Percentiles rank a stretch among this genome's conserved stretches.
Conservation (phyloP, 1,140 invertebrate genomes). For the Colletes gigas region DNA sequence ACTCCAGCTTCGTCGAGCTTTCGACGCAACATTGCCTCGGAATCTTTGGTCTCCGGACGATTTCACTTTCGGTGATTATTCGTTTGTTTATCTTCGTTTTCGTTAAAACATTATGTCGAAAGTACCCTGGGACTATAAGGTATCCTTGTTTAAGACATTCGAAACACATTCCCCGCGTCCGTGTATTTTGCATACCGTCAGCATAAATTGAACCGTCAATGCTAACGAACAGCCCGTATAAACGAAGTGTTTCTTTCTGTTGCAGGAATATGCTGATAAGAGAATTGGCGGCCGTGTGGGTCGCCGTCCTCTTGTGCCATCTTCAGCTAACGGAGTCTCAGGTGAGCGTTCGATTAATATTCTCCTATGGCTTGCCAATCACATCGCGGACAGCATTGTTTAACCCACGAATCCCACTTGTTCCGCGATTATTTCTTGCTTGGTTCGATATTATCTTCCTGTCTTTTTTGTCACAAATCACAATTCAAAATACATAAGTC, state of each 20-base stretch:
- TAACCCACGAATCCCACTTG: neutral
- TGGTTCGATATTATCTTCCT: no score
- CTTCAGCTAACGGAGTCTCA: conserved; percentile 80
- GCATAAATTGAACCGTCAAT: neutral
- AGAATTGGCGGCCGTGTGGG: conserved; percentile 80
- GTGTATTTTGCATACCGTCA: neutral
- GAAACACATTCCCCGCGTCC: neutral
- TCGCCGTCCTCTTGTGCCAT: conserved; percentile 81
- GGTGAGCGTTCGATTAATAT: conserved; percentile 71
- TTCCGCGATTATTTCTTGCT: neutral
- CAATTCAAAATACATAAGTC: no score
- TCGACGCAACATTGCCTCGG: neutral
- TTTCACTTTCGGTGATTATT: conserved; percentile 35
- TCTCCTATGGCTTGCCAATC: conserved; percentile 12
- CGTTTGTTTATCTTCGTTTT: neutral
- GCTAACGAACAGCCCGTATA: neutral
- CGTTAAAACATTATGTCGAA: neutral
- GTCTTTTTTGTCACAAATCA: no score
- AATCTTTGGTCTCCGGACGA: neutral
- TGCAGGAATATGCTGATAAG: conserved; percentile 83
- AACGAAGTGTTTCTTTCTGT: conserved; percentile 64
- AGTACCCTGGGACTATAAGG: neutral
- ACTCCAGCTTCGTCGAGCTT: neutral
- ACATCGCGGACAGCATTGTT: conserved; percentile 6
- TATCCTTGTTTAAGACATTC: neutral